A percentile compares a stretch with the other conserved stretches of the same genome.
Conservation (phyloP, 2,113 vertebrate species). For the Prunella fulvescens region DNA sequence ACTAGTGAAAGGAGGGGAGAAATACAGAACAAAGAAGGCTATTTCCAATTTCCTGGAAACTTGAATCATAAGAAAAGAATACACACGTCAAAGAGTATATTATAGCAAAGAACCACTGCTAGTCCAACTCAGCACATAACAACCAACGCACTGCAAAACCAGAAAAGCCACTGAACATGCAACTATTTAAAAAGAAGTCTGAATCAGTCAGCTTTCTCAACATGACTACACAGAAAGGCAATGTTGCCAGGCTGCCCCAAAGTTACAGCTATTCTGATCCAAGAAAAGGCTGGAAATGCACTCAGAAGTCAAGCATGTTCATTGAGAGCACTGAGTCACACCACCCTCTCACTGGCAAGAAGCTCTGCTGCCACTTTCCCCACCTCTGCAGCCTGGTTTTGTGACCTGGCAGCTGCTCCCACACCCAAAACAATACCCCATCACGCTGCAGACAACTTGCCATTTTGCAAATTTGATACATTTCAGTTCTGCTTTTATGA, state of each 20-base stretch:
- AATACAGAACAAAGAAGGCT: conserved; percentile 11
- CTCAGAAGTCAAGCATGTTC: background rate
- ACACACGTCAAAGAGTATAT: background rate
- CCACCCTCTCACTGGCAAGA: background rate
- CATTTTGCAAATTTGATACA: background rate
- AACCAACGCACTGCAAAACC: background rate
- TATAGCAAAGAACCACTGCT: background rate
- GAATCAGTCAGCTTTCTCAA: background rate
- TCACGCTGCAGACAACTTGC: background rate
- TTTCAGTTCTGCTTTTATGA: background rate
- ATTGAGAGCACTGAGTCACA: background rate
- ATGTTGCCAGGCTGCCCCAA: background rate
- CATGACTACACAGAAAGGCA: background rate
- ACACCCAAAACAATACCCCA: background rate
- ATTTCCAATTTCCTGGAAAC: conserved; percentile 23
- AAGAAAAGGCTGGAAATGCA: background rate
- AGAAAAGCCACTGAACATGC: background rate
- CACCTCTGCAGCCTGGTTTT: background rate
- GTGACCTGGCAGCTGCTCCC: background rate
- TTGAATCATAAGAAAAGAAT: background rate
- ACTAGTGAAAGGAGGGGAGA: background rate
- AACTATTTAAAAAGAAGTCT: background rate
- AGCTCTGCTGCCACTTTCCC: background rate
- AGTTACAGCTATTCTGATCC: background rate
- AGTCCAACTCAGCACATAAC: background rate